These are phyloP conservation scores for Eutrigla gurnardus DNA, from an alignment of 2,797 vertebrate genomes.

Conservation along the genomic window DNA sequence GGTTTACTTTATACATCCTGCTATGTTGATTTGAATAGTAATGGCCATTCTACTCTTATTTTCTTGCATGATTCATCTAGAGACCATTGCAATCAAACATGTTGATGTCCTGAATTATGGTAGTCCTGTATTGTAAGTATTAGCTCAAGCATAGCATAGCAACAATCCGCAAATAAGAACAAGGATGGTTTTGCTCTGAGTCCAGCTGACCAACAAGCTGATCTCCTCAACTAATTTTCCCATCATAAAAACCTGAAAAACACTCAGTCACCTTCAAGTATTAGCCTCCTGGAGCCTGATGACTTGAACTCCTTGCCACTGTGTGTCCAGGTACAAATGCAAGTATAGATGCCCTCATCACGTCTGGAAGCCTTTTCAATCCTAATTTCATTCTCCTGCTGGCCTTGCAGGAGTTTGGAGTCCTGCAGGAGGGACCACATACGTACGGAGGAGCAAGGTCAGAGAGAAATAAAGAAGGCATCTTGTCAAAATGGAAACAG, in stretches of 20 bases:
- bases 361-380: conserved; percentile 6
- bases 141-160: background rate
- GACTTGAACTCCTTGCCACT: conserved; percentile 69
- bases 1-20: too few species aligned
- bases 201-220: too few species aligned
- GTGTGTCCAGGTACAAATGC: conserved; percentile 78
- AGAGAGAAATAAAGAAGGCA: background rate
- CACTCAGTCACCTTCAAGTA: conserved; percentile 58
- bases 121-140: background rate
- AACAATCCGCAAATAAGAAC: background rate
- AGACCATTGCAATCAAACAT: background rate
- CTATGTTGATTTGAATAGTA: too few species aligned
- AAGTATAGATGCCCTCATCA: conserved; percentile 79
- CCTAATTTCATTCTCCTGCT: background rate
- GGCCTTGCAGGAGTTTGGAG: background rate
- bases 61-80: background rate
- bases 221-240: background rate
- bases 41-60: background rate
- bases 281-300: conserved; percentile 73
- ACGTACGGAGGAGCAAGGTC: background rate
- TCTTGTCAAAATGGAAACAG: background rate
- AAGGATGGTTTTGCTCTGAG: background rate
- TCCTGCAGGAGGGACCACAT: conserved; percentile 41
- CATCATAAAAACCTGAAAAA: background rate
- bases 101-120: background rate